A percentile compares a stretch with the other conserved stretches of the same genome.
phyloP scores from a whole-genome alignment of 2,888 invertebrate species.

The Epistrophe grossulariae region DNA sequence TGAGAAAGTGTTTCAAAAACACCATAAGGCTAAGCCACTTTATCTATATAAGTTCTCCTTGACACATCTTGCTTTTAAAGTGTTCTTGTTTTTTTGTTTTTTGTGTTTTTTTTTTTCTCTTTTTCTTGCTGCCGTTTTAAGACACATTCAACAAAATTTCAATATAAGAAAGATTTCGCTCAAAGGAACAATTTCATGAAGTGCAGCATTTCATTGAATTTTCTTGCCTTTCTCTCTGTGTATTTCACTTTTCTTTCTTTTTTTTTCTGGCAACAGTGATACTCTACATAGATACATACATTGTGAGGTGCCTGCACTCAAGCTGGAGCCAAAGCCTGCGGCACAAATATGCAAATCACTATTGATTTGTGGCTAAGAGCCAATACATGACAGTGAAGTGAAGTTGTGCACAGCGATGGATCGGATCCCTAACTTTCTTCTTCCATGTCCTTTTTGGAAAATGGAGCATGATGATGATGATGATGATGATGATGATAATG shows the following conservation, averaged over 20 bases:
- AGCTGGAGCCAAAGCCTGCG: slow-evolving; percentile 41
- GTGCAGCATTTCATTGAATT: slow-evolving; percentile 57
- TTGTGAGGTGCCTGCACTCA: slow-evolving; percentile 23
- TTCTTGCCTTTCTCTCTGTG: slow-evolving; percentile 35
- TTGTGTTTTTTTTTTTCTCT: not conserved
- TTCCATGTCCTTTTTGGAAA: slow-evolving; percentile 52
- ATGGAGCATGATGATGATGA: slow-evolving; percentile 51
- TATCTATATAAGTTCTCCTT: slow-evolving; percentile 9
- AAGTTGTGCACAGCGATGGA: slow-evolving; percentile 61
- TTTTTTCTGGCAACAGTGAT: slow-evolving; percentile 19
- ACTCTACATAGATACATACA: not conserved
- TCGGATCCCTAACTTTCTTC: slow-evolving; percentile 46
- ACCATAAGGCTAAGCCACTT: slow-evolving; percentile 12
- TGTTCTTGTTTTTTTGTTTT: slow-evolving; percentile 11
- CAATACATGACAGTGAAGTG: slow-evolving; percentile 71
- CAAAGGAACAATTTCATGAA: slow-evolving; percentile 73
- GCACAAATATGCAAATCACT: slow-evolving; percentile 73
- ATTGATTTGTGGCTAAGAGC: slow-evolving; percentile 75
- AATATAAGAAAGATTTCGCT: slow-evolving; percentile 43
- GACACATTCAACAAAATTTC: slow-evolving; percentile 35
- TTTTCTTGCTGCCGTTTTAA: slow-evolving; percentile 1
- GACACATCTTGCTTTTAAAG: slow-evolving; percentile 30
- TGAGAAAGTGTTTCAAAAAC: slow-evolving; percentile 8
- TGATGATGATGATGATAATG: slow-evolving; percentile 10
- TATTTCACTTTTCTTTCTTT: not conserved